phyloP scores from a whole-genome alignment of 2,113 vertebrate genomes.

The Octodon degus region DNA sequence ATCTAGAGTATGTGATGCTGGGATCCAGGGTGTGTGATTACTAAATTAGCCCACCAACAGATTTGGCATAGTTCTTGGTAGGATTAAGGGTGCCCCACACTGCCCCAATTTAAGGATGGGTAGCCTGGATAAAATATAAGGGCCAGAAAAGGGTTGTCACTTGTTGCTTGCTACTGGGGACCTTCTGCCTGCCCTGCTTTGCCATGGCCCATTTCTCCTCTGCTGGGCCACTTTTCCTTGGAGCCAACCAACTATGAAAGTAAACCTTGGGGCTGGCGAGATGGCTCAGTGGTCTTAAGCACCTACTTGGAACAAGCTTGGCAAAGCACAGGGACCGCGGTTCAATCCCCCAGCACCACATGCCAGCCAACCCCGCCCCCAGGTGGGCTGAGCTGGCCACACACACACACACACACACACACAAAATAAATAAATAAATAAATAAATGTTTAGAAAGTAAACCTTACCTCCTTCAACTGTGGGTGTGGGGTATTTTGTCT shows the following conservation, averaged over 20 bases:
- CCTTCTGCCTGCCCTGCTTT: neutral
- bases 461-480: neutral
- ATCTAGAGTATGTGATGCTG: neutral
- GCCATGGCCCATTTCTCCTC: neutral
- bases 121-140: neutral
- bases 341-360: too few relatives aligned
- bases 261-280: too few relatives aligned
- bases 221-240: neutral
- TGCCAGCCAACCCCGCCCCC: too few relatives aligned
- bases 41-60: neutral
- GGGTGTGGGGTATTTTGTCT: neutral
- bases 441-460: too few relatives aligned
- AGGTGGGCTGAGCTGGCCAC: too few relatives aligned
- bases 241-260: neutral
- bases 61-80: neutral
- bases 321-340: too few relatives aligned
- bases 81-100: neutral
- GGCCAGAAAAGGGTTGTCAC: neutral
- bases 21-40: neutral
- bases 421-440: too few relatives aligned
- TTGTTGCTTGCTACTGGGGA: neutral
- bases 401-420: too few relatives aligned
- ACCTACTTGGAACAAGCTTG: too few relatives aligned
- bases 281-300: too few relatives aligned
- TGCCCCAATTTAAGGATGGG: neutral